phyloP scores from a whole-genome alignment of 2,797 vertebrate genomes.

The Ceyx erithaca region DNA sequence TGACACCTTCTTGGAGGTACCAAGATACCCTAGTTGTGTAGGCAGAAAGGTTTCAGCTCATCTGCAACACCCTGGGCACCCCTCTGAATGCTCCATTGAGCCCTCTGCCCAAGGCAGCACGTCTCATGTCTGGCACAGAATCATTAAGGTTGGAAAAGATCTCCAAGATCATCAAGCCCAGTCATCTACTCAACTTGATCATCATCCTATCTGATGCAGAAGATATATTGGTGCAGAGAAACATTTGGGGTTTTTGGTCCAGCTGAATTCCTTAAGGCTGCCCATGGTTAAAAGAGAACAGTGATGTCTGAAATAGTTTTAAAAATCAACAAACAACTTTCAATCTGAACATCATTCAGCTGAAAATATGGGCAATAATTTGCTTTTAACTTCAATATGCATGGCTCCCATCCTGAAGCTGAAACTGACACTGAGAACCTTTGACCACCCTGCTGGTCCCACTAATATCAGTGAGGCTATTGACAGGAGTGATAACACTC shows the following conservation, averaged over 20 bases:
- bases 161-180: too few relatives aligned
- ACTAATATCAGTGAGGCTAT: background rate
- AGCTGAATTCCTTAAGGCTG: background rate
- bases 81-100: background rate
- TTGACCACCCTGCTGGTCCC: background rate
- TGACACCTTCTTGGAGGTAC: background rate
- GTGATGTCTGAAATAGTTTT: background rate
- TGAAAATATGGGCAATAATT: background rate
- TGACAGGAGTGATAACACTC: background rate
- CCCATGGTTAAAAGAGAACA: background rate
- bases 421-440: background rate
- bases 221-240: background rate
- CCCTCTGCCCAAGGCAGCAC: background rate
- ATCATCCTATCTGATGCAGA: background rate
- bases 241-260: background rate
- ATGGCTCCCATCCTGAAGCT: background rate
- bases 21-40: background rate
- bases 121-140: background rate
- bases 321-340: too few relatives aligned
- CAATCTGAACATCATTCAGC: background rate
- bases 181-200: background rate
- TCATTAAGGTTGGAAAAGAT: too few relatives aligned
- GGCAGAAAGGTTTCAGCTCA: background rate
- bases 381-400: background rate
- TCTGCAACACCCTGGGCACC: background rate